Conservation (phyloP, 2,113 vertebrate species). For the Oncorhynchus nerka region DNA sequence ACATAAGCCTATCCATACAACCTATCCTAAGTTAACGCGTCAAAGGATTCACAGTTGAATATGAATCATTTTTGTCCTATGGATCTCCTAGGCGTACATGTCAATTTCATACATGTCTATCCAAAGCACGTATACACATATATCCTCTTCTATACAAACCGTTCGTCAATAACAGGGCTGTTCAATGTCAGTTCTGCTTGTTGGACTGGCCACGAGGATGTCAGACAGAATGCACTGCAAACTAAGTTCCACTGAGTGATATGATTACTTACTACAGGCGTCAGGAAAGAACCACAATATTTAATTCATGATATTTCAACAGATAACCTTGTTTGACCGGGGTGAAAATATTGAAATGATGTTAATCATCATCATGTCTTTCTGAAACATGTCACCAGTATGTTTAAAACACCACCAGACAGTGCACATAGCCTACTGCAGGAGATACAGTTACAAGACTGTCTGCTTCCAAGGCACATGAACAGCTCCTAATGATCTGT, state of each 20-base stretch:
- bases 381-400: conserved; percentile 87
- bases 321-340: conserved; percentile 28
- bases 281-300: not conserved
- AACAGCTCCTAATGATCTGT: conserved; percentile 67
- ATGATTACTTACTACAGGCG: not conserved
- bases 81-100: too few relatives aligned
- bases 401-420: conserved; percentile 88
- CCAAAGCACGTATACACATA: too few relatives aligned
- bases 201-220: not conserved
- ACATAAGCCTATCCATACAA: too few relatives aligned
- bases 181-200: not conserved
- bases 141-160: too few relatives aligned
- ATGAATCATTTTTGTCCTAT: too few relatives aligned
- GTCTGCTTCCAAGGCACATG: conserved; percentile 70
- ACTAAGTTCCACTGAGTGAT: not conserved
- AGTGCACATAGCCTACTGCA: conserved; percentile 86
- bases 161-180: not conserved
- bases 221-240: not conserved
- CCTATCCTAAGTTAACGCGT: too few relatives aligned
- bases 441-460: conserved; percentile 74
- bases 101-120: too few relatives aligned
- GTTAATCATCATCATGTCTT: conserved; percentile 79
- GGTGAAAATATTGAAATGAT: conserved; percentile 48
- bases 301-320: not conserved
- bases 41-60: too few relatives aligned